Conservation (phyloP, 2,888 invertebrate genomes). For the Spicauda simplicius region DNA sequence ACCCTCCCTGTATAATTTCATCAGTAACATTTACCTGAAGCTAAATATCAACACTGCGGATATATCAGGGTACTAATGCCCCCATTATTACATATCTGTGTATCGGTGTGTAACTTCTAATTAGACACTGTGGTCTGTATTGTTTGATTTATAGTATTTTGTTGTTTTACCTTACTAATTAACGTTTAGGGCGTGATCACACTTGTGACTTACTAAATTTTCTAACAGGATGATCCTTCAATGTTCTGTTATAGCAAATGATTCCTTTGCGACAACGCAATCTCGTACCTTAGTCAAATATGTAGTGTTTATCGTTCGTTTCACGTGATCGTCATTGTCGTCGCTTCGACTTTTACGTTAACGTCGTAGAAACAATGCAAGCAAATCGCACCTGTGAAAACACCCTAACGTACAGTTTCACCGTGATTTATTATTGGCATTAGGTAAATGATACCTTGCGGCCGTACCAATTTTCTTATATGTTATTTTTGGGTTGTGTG, state of each 20-base stretch:
- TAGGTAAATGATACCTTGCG: constrained; percentile 10
- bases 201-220: background rate
- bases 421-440: constrained; percentile 23
- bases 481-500: constrained; percentile 4
- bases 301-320: too few species aligned
- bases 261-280: too few species aligned
- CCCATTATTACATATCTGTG: constrained; percentile 12
- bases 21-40: background rate
- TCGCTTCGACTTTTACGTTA: too few species aligned
- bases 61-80: constrained; percentile 16
- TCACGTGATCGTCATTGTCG: too few species aligned
- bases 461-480: background rate
- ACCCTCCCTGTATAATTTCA: too few species aligned
- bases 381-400: background rate
- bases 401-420: constrained; percentile 3
- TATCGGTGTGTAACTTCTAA: constrained; percentile 43
- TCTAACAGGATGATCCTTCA: too few species aligned
- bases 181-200: background rate
- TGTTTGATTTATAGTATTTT: constrained; percentile 36
- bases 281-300: too few species aligned
- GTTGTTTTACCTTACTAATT: constrained; percentile 32
- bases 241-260: too few species aligned
- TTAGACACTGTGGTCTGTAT: constrained; percentile 43
- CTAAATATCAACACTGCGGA: background rate
- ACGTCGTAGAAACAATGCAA: background rate